phyloP scores from a whole-genome alignment of 2,888 invertebrate genomes.

The Horisme vitalbata region DNA sequence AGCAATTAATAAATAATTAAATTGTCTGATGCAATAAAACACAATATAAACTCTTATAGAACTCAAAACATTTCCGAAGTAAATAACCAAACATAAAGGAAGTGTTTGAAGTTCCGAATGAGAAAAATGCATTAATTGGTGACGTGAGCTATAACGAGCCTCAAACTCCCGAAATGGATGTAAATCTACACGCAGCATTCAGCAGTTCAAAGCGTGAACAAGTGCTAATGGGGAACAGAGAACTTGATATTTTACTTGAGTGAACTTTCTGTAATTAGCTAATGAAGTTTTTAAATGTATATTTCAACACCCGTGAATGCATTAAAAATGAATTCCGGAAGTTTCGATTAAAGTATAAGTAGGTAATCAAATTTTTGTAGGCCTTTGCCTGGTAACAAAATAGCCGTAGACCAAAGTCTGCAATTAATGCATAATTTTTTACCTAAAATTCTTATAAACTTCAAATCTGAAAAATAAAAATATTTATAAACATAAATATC shows the following conservation, averaged over 20 bases:
- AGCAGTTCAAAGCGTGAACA: slow-evolving; percentile 60
- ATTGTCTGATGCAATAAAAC: slow-evolving; percentile 8
- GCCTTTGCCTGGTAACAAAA: too few species aligned
- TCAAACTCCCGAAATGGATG: slow-evolving; percentile 50
- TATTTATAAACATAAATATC: too few species aligned
- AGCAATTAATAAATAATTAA: not conserved
- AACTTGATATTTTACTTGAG: slow-evolving; percentile 51
- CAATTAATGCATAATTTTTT: too few species aligned
- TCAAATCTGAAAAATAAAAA: too few species aligned
- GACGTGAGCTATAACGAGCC: slow-evolving; percentile 53
- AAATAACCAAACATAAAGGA: slow-evolving; percentile 41
- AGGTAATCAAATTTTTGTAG: too few species aligned
- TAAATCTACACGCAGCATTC: slow-evolving; percentile 46
- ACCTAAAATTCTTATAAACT: too few species aligned
- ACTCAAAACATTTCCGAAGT: slow-evolving; percentile 24
- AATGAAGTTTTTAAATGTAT: slow-evolving; percentile 34
- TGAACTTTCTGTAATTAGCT: slow-evolving; percentile 48
- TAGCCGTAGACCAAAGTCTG: too few species aligned
- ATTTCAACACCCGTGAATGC: too few species aligned
- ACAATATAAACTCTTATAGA: slow-evolving; percentile 9
- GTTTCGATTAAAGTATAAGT: too few species aligned
- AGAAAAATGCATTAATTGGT: slow-evolving; percentile 74
- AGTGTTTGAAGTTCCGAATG: slow-evolving; percentile 42
- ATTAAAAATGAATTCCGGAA: too few species aligned
- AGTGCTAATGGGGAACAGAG: slow-evolving; percentile 63